phyloP scores from a whole-genome alignment of 2,113 vertebrate genomes.

The Turdus rufiventris region DNA sequence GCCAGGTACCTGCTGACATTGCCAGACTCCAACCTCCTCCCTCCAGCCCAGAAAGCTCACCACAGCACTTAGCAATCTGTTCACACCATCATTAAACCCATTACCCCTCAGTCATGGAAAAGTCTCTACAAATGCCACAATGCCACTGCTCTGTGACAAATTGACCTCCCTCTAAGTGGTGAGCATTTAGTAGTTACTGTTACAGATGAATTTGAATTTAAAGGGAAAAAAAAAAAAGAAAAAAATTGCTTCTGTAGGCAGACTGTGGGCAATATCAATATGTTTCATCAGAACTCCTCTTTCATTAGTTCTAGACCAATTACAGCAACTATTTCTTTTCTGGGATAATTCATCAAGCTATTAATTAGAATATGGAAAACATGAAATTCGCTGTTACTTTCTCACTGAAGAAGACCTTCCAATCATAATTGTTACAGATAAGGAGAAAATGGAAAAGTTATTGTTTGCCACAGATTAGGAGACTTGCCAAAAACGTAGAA shows the following conservation, averaged over 20 bases:
- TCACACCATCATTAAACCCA: conserved; percentile 39
- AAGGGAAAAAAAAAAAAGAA: not conserved
- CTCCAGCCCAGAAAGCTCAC: conserved; percentile 4
- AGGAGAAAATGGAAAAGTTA: not conserved
- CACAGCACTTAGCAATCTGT: conserved; percentile 62
- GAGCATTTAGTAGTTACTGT: not conserved
- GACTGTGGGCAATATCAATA: not conserved
- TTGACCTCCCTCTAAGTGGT: not conserved
- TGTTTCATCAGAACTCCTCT: not conserved
- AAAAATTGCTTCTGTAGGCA: not conserved
- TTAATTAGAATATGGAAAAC: not conserved
- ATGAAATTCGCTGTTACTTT: not conserved
- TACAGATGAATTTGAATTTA: not conserved
- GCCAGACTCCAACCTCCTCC: conserved; percentile 34
- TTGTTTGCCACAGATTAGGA: not conserved
- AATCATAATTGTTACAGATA: not conserved
- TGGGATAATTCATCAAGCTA: not conserved
- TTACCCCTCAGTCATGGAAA: conserved; percentile 32
- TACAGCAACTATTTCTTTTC: not conserved
- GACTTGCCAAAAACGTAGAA: not conserved
- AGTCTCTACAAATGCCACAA: conserved; percentile 31
- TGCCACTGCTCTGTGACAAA: conserved; percentile 12
- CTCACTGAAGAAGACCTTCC: not conserved
- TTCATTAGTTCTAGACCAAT: conserved; percentile 13
- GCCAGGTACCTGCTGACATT: conserved; percentile 46